A percentile compares a stretch with the other conserved stretches of the same genome.
Conservation (phyloP, 2,888 invertebrate genomes). For the Microplitis deprimator region DNA sequence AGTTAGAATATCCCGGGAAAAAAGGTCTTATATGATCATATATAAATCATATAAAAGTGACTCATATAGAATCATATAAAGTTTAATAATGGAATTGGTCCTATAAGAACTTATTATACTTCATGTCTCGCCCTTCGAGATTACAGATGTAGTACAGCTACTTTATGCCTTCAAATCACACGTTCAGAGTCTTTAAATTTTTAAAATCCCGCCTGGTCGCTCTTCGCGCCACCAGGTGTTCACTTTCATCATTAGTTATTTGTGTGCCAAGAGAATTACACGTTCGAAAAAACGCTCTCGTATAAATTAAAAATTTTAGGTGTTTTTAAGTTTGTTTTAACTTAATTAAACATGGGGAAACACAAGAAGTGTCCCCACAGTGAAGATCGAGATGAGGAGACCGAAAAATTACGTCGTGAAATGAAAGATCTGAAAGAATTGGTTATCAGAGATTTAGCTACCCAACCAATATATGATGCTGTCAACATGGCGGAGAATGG, state of each 20-base stretch:
- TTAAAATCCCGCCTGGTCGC: slow-evolving; percentile 16
- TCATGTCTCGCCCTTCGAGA: no score
- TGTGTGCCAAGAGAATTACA: slow-evolving; percentile 34
- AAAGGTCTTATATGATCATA: accelerated
- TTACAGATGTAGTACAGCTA: slow-evolving; percentile 26
- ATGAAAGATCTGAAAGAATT: slow-evolving; percentile 30
- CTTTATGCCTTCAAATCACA: slow-evolving; percentile 29
- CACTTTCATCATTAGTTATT: slow-evolving; percentile 37
- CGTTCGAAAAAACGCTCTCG: slow-evolving; percentile 32
- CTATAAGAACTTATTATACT: no score
- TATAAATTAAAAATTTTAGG: neutral
- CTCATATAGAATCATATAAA: accelerated
- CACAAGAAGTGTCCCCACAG: slow-evolving; percentile 32
- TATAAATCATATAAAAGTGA: no score
- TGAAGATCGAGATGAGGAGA: slow-evolving; percentile 28
- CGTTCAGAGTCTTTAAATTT: slow-evolving; percentile 33
- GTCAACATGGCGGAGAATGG: slow-evolving; percentile 28
- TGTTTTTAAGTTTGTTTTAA: slow-evolving; percentile 5
- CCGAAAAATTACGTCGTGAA: slow-evolving; percentile 24
- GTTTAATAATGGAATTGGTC: accelerated
- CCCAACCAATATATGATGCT: slow-evolving; percentile 16
- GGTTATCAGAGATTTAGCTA: slow-evolving; percentile 11
- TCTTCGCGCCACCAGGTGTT: slow-evolving; percentile 22
- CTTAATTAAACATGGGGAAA: slow-evolving; percentile 28
- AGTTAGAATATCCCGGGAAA: no score